These are phyloP conservation scores for Phrynocephalus forsythii DNA, from an alignment of 2,797 vertebrate genomes.

Conservation along the genomic window DNA sequence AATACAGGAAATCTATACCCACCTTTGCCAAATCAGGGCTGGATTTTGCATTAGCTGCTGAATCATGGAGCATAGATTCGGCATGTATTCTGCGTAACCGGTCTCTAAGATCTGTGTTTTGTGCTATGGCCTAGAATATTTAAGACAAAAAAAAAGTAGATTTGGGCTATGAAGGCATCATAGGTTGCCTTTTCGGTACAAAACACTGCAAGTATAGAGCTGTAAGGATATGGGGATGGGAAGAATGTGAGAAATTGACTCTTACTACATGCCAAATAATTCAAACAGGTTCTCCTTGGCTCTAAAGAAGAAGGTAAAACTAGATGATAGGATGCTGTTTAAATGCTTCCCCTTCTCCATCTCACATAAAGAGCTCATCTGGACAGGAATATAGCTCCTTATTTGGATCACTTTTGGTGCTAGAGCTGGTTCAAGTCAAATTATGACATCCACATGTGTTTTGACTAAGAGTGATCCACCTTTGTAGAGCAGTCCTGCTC, in stretches of 20 bases:
- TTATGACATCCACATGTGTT: too few relatives aligned
- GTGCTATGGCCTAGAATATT: constrained; percentile 92
- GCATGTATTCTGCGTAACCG: constrained; percentile 96
- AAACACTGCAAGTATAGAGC: constrained; percentile 23
- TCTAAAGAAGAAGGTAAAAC: constrained; percentile 19
- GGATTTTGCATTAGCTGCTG: constrained; percentile 86
- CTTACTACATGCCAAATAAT: constrained; percentile 32
- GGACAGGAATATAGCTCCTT: too few relatives aligned
- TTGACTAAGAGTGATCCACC: too few relatives aligned
- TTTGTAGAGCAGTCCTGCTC: too few relatives aligned
- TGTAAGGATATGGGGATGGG: constrained; percentile 28
- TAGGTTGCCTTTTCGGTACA: constrained; percentile 42
- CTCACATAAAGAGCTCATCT: too few relatives aligned
- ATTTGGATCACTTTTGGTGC: too few relatives aligned
- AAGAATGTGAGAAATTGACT: constrained; percentile 1
- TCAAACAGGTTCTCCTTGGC: constrained; percentile 17
- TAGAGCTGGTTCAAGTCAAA: too few relatives aligned
- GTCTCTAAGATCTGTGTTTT: constrained; percentile 95
- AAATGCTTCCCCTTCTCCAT: background rate
- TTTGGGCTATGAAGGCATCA: constrained; percentile 70
- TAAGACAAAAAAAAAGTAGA: constrained; percentile 76
- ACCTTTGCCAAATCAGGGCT: constrained; percentile 90
- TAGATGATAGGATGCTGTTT: background rate
- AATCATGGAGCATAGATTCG: constrained; percentile 91
- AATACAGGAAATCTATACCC: constrained; percentile 79